These are phyloP conservation scores for Xerus rutilus DNA, from an alignment of 2,797 vertebrate genomes.

Conservation along the genomic window DNA sequence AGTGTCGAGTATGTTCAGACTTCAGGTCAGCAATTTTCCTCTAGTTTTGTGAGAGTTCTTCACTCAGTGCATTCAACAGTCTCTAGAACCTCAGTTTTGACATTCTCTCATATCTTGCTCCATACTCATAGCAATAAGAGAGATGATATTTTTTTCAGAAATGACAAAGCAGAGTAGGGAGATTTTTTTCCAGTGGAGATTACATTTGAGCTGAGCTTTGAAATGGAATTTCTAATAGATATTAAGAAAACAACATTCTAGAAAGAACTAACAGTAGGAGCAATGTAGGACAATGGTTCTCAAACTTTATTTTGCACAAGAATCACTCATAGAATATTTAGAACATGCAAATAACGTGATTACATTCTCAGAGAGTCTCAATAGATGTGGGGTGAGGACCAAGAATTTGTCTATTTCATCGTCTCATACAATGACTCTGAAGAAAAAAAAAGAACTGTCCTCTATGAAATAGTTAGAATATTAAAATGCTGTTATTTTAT, in stretches of 20 bases:
- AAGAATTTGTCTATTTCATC: not conserved
- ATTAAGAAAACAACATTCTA: not conserved
- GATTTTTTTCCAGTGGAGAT: not conserved
- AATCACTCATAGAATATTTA: constrained; percentile 2
- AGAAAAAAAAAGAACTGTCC: not conserved
- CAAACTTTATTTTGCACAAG: not conserved
- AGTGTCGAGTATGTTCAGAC: not conserved
- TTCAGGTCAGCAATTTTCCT: not conserved
- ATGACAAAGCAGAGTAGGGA: not conserved
- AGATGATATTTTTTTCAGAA: not conserved
- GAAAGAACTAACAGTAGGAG: not conserved
- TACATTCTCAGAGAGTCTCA: not conserved
- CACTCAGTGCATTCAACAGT: not conserved
- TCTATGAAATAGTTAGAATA: not conserved
- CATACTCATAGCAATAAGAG: not conserved
- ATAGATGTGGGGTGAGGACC: not conserved
- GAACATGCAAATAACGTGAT: not conserved
- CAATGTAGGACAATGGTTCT: not conserved
- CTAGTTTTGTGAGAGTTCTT: not conserved
- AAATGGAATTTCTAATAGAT: constrained; percentile 25
- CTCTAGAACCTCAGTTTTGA: not conserved
- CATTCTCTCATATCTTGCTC: not conserved
- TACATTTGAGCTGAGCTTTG: not conserved
- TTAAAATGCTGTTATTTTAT: constrained; percentile 1
- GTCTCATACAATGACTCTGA: not conserved